Evolutionary conservation across 2,888 invertebrate species (phyloP), one percentile per base, ranked within the genome.

Genomic region (Spisula solida): DNA sequence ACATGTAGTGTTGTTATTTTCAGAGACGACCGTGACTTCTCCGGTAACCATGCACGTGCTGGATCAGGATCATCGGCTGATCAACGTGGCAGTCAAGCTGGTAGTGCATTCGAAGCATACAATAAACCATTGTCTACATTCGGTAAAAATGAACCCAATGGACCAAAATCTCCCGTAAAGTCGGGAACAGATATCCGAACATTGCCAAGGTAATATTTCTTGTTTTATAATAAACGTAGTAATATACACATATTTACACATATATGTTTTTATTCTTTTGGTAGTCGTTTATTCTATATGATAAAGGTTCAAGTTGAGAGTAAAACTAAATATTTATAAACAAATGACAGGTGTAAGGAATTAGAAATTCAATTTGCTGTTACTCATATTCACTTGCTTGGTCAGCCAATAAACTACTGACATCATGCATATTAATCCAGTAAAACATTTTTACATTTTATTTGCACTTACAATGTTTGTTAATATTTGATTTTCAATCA

Each of bases 31-130:
- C 75, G 91, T 31, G 91, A 85, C 1, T 41, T 80, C 12, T 31
- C 47, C n/a, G 55, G 70, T 20, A 75, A 88, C 55, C 90, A 90
- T 75, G 51, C 51, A 14, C 48, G 88, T 25, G 70, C 75, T 8
- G 47, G 83, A 18, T 14, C 75, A 6, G 88, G 88, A 8, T 34
- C 41, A 0, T 48, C 81, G 4, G 78, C 88, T 5, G 91, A 91
- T 25, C 86, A 84, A 18, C 83, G 87, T 25, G 78, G 82, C 25
- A 88, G 82, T 31, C 88, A 85, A 82, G 83, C 92, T 85, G 99
- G 99, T 48, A 99, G 99, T 92, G 99, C 99, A n/a, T 94, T 94
- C 81, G 94, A 94, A 81, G 91, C 94, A 0, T 94, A 94, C 90
- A 94, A 93, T 85, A 92, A 93, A 66, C 83, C 88, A 10, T 80